phyloP scores from a whole-genome alignment of 2,797 vertebrate genomes.

The Alfaro cultratus region DNA sequence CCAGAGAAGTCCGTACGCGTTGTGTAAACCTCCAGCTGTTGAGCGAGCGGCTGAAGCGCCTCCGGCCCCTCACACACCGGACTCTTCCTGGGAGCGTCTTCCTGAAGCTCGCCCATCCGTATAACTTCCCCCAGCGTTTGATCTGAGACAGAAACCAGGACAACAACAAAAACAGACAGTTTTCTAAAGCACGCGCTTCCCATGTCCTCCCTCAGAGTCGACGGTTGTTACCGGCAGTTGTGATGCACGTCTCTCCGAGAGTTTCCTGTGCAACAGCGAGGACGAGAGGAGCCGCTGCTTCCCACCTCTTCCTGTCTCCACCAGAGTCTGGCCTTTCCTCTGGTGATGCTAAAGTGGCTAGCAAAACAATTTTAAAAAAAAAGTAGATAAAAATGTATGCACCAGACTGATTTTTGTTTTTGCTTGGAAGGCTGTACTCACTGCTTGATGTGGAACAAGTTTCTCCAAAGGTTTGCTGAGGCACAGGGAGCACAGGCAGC shows the following conservation, averaged over 20 bases:
- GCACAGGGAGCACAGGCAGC: constrained; percentile 83
- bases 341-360: constrained; percentile 39
- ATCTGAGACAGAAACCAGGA: constrained; percentile 65
- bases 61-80: constrained; percentile 86
- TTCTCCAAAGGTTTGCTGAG: constrained; percentile 81
- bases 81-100: constrained; percentile 84
- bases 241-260: constrained; percentile 82
- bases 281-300: constrained; percentile 82
- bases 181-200: not conserved
- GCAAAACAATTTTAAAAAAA: not conserved
- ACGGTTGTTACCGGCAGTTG: constrained; percentile 76
- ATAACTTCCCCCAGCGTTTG: constrained; percentile 87
- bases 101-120: constrained; percentile 77
- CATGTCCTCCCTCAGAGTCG: not conserved
- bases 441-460: constrained; percentile 66
- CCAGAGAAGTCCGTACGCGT: constrained; percentile 44
- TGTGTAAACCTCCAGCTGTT: constrained; percentile 77
- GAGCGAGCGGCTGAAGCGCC: constrained; percentile 87
- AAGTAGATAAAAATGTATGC: not conserved
- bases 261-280: constrained; percentile 85
- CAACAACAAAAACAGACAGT: not conserved
- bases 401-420: not conserved
- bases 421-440: constrained; percentile 24
- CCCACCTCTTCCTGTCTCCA: constrained; percentile 92
- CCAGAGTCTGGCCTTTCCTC: constrained; percentile 69